Evolutionary conservation across 2,797 vertebrate species (phyloP).

Genomic region (Naso thynnoides): DNA sequence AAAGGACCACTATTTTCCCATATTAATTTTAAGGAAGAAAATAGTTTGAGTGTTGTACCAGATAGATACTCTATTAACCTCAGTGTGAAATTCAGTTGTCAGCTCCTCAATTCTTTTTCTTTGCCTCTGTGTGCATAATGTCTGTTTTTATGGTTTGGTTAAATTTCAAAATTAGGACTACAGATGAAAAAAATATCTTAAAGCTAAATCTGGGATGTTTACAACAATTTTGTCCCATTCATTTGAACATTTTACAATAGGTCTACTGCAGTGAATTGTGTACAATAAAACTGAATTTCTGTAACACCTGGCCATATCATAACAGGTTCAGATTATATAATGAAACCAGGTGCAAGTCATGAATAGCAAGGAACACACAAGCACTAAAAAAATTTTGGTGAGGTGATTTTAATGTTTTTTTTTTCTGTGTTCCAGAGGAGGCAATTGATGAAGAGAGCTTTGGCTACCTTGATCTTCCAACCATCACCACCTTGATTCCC

Average conservation of each 20-base stretch:
- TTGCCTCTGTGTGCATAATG: background rate
- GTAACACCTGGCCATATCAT: conserved; percentile 1
- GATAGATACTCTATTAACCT: conserved; percentile 7
- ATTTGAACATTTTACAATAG: background rate
- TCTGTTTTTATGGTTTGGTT: background rate
- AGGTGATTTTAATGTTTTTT: conserved; percentile 3
- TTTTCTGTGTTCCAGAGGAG: conserved; percentile 14
- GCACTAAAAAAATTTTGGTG: background rate
- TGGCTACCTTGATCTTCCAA: background rate
- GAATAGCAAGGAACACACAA: conserved; percentile 1
- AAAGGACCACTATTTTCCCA: no score
- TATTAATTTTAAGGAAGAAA: background rate
- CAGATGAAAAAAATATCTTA: background rate
- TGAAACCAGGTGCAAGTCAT: conserved; percentile 3
- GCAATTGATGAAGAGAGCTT: conserved; percentile 16
- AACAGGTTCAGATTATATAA: background rate
- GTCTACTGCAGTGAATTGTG: background rate
- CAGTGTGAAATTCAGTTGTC: conserved; percentile 1
- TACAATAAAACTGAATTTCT: conserved; percentile 2
- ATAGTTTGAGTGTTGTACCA: conserved; percentile 1
- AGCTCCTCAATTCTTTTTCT: background rate
- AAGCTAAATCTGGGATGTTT: conserved; percentile 2
- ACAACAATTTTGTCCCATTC: conserved; percentile 2
- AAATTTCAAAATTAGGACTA: conserved; percentile 3
- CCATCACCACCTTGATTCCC: conserved; percentile 8